Base-by-base conservation (phyloP, 2,797 vertebrate genomes). In the Melanotaenia boesemani region DNA sequence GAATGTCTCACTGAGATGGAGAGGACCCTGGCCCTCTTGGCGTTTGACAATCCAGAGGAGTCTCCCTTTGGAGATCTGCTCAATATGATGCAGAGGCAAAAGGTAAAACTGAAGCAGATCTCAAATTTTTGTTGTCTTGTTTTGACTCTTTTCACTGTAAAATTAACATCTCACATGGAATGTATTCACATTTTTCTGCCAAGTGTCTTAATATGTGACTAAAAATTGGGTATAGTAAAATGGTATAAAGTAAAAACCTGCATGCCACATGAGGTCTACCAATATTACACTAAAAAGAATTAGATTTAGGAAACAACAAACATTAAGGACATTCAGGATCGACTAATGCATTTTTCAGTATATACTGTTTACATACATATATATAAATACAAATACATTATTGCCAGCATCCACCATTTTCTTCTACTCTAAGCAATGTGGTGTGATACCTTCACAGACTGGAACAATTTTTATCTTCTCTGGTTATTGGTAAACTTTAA, bases 1-100 rank as follows among this genome's bases (percentile, higher is more conserved):
- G 97, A 99, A 65, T 99, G 98, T 88, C 94, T 99, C 90, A 98
- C 97, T 0, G 98, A 99, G 90, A 99, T 99, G 98, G 98, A 99
- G 86, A 96, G 97, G 70, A 99, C 98, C 0, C 94, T 99, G 87
- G 98, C 98, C 12, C 90, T 99, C 86, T 91, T 99, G 80, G 98
- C 98, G 13, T 99, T 99, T 3, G 98, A 99, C 89, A 99, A 97
- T 90, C 98, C 98, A 0, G 98, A 99, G 74, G 97, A 99, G 63
- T 99, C 98, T 0, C 98, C 98, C 4, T 99, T 99, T 54, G 98
- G 98, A 80, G 98, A 99, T 90, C 93, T 99, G 75, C 97, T 99
- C 7, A 98, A 99, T 87, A 98, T 97, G 96, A 97, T 99, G 97
- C 98, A 99, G 88, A 93, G 98, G 81, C 98, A 99, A 93, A 99